Base-by-base conservation (phyloP, 2,113 vertebrate species). In the Malurus alboscapulatus region DNA sequence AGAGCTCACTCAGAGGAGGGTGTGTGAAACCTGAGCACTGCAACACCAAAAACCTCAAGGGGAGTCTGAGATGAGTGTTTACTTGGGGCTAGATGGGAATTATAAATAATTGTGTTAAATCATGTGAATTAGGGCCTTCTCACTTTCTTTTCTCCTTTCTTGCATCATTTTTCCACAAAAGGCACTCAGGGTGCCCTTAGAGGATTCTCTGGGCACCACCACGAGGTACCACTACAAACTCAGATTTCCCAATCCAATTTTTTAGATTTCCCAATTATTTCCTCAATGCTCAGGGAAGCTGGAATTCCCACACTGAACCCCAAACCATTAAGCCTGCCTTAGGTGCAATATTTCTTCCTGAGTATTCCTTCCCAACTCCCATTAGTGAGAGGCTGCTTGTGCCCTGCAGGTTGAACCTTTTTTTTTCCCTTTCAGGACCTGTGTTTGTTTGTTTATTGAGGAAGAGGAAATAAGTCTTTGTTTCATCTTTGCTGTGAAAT, bases 401-500 rank as follows among this genome's bases (percentile, higher is more conserved):
- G 25, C 45, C 80, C 69, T 75, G 53, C 72, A 92, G 36, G 48
- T 19, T 78, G 69, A 76, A 71, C 54, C 79, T 85, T 47, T 66
- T 44, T 44, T 88, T 86, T 68, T 67, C 45, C 53, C 21, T 82
- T 84, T 74, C 34, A 76, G 50, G 73, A 30, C 4, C 0, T 6
- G 12, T 2, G 5, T 45, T 68, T 83, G 44, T 85, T 93, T 90
- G 59, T 95, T 91, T 89, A 74, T 42, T 8, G 16, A 73, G 51
- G 68, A 18, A 92, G 72, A 78, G 26, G 55, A 78, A 84, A 92
- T 18, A 12, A 84, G 30, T 72, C 62, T 96, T 92, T 93, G 69
- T 91, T 95, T 82, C 66, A 62, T 82, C 58, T 91, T 84, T 73
- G 44, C 80, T 82, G 47, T 84, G 91, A 79, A 22, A 92, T 54